phyloP scores from a whole-genome alignment of 35 echinoderm and acorn worm genomes.

The Strongylocentrotus purpuratus region DNA sequence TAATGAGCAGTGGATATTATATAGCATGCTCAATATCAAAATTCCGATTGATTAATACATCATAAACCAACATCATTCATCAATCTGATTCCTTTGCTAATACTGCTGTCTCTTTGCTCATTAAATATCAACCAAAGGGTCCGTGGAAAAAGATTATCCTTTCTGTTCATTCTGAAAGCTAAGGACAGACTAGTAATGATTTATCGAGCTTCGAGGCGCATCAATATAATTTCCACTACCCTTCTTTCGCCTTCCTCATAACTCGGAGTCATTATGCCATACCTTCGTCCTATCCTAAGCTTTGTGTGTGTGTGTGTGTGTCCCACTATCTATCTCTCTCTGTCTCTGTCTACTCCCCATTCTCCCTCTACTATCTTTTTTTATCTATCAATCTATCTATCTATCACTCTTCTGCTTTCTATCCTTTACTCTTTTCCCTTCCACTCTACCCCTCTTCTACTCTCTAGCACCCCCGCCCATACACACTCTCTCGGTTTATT shows the following conservation, averaged over 20 bases:
- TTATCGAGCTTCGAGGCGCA: conserved; percentile 7
- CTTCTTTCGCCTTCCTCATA: neutral
- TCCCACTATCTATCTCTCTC: neutral
- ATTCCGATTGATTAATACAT: neutral
- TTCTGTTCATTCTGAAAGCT: neutral
- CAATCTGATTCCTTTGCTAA: neutral
- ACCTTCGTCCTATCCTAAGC: neutral
- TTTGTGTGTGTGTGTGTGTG: neutral
- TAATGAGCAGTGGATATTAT: neutral
- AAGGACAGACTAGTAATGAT: neutral
- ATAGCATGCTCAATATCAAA: neutral
- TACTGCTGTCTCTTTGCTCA: neutral
- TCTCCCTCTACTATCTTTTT: too few relatives aligned
- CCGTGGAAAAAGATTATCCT: neutral
- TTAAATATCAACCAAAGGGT: neutral
- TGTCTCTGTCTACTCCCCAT: neutral
- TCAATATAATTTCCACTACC: conserved; percentile 39
- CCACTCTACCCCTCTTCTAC: too few relatives aligned
- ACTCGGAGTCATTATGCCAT: neutral
- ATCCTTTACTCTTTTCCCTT: too few relatives aligned
- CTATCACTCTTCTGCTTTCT: too few relatives aligned
- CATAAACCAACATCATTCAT: neutral
- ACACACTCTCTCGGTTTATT: too few relatives aligned
- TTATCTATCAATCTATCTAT: too few relatives aligned
- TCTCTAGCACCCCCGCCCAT: too few relatives aligned